Evolutionary conservation across 2,888 invertebrate species (phyloP).

Genomic region (Eristalis arbustorum): DNA sequence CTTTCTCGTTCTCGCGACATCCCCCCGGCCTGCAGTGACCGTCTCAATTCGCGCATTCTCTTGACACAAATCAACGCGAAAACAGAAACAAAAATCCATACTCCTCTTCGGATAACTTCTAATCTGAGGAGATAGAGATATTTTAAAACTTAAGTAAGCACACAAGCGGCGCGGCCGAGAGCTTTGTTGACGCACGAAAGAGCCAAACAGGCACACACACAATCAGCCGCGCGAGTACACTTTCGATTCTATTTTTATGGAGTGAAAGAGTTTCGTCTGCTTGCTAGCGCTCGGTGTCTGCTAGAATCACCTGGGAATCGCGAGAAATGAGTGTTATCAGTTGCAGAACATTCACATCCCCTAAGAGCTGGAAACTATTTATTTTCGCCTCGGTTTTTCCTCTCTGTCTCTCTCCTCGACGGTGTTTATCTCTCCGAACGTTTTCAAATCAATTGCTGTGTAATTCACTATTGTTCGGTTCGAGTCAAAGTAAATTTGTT

Average conservation of each 20-base stretch:
- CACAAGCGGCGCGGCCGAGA: neutral
- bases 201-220: neutral
- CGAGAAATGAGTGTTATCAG: slow-evolving; percentile 42
- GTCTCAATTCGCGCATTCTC: slow-evolving; percentile 58
- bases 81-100: neutral
- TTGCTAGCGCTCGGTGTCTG: slow-evolving; percentile 1
- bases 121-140: slow-evolving; percentile 42
- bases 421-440: neutral
- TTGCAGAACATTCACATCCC: slow-evolving; percentile 42
- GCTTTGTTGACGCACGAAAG: slow-evolving; percentile 37
- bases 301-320: slow-evolving; percentile 56
- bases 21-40: neutral
- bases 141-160: slow-evolving; percentile 6
- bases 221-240: neutral
- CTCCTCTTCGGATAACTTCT: slow-evolving; percentile 30
- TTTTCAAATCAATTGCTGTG: neutral
- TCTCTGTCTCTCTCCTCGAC: neutral
- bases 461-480: neutral
- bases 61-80: slow-evolving; percentile 56
- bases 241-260: slow-evolving; percentile 38
- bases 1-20: neutral
- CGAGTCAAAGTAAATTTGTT: neutral
- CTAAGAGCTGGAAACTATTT: neutral
- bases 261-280: neutral
- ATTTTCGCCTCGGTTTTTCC: neutral